Base-by-base conservation (phyloP, 1,140 invertebrate species). In the Aporrectodea caliginosa region DNA sequence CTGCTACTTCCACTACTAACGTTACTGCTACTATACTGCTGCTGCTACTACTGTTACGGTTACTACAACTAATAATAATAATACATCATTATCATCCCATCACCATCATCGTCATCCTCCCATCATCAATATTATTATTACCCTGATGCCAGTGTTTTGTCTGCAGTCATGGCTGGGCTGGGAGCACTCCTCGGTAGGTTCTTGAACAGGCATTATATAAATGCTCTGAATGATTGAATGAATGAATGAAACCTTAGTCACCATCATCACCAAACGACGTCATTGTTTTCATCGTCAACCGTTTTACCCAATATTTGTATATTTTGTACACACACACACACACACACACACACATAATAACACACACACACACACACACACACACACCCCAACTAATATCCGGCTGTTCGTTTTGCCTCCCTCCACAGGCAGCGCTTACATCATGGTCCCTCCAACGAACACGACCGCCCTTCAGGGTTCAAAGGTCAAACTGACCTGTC, bases 381-480 rank as follows among this genome's bases (percentile, higher is more conserved):
- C n/a, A n/a, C n/a, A n/a, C n/a, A n/a, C n/a, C n/a, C n/a, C n/a
- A n/a, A n/a, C n/a, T n/a, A n/a, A n/a, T n/a, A n/a, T n/a, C n/a
- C n/a, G n/a, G n/a, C n/a, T n/a, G n/a, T n/a, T n/a, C n/a, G n/a
- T n/a, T n/a, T n/a, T n/a, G n/a, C n/a, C n/a, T n/a, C n/a, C n/a
- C n/a, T n/a, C n/a, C n/a, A n/a, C n/a, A 96, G 94, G 94, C 84
- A 92, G 94, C 80, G 94, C 94, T 79, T 90, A 95, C 69, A 92
- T 96, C 82, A 92, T 94, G 90, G 92, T 92, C 84, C 94, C 95
- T 79, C 97, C 97, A 78, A 93, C 93, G 78, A 98, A 98, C 89
- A 93, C 94, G 88, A 98, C 96, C n/a, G 95, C 94, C 85, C 90
- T 94, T 77, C 95, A 98, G 89, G 96, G 96, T 43, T 95, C 97